A percentile compares a stretch with the other conserved stretches of the same genome.
phyloP scores from a whole-genome alignment of 1,140 invertebrate species.

The Bombus superbus region DNA sequence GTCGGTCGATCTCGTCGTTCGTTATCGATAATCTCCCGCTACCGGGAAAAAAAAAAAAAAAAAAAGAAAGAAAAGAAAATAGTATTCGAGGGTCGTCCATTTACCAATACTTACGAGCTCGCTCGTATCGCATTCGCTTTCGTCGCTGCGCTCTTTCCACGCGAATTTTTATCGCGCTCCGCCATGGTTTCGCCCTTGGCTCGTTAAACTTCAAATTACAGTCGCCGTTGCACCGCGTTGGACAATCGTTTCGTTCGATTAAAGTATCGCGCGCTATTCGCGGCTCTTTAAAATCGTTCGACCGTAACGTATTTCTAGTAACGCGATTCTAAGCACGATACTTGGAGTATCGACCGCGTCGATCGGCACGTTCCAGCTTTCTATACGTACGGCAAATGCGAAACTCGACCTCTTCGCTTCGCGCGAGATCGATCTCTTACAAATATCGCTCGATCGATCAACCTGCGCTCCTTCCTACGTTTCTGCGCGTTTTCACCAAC shows the following conservation, averaged over 20 bases:
- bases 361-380: too few species aligned
- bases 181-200: not conserved
- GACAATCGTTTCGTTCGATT: not conserved
- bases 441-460: too few species aligned
- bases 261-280: too few species aligned
- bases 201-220: not conserved
- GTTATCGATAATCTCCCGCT: slow-evolving; percentile 13
- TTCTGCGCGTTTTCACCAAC: too few species aligned
- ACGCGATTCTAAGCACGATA: too few species aligned
- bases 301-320: too few species aligned
- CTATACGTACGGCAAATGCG: too few species aligned
- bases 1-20: not conserved
- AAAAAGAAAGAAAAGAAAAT: not conserved
- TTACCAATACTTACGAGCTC: not conserved
- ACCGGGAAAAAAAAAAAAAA: not conserved
- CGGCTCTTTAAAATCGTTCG: not conserved
- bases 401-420: too few species aligned
- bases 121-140: not conserved
- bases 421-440: too few species aligned
- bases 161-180: not conserved
- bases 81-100: not conserved
- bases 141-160: too few species aligned
- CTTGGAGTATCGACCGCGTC: too few species aligned
- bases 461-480: too few species aligned
- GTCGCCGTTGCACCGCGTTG: not conserved